Conservation (phyloP, 1,140 invertebrate genomes). For the Drosophila rhopaloa region DNA sequence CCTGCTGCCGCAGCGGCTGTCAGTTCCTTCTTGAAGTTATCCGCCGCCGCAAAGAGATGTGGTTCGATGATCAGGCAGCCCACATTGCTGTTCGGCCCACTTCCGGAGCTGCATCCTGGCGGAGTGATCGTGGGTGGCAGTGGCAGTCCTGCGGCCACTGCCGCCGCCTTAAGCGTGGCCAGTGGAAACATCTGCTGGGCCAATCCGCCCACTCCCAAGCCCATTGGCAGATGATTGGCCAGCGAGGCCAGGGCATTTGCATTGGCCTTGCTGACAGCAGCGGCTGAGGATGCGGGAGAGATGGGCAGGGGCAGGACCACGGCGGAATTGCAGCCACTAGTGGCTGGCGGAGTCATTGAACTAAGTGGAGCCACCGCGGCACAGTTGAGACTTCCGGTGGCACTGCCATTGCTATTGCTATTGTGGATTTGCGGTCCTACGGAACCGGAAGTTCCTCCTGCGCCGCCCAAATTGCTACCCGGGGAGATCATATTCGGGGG, state of each 20-base stretch:
- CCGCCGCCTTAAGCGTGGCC: conserved; percentile 68
- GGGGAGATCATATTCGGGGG: conserved; percentile 63
- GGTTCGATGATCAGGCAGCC: conserved; percentile 83
- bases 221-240: conserved; percentile 58
- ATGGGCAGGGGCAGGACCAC: conserved; percentile 63
- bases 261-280: conserved; percentile 50
- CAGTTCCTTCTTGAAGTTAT: conserved; percentile 80
- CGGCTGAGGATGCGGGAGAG: conserved; percentile 27
- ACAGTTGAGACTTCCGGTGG: conserved; percentile 63
- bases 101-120: conserved; percentile 36
- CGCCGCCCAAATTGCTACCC: conserved; percentile 42
- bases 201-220: conserved; percentile 36
- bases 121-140: conserved; percentile 50
- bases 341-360: conserved; percentile 49
- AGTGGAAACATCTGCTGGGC: conserved; percentile 66
- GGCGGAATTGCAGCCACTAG: conserved; percentile 44
- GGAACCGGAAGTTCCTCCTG: conserved; percentile 8
- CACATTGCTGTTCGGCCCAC: conserved; percentile 49
- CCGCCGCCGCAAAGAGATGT: conserved; percentile 75
- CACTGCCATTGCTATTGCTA: conserved; percentile 61
- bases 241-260: conserved; percentile 57
- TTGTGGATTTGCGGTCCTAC: conserved; percentile 30
- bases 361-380: conserved; percentile 64
- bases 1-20: conserved; percentile 64
- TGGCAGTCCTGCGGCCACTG: conserved; percentile 63